Conservation (phyloP, 2,888 invertebrate genomes). For the Tachina lurida region DNA sequence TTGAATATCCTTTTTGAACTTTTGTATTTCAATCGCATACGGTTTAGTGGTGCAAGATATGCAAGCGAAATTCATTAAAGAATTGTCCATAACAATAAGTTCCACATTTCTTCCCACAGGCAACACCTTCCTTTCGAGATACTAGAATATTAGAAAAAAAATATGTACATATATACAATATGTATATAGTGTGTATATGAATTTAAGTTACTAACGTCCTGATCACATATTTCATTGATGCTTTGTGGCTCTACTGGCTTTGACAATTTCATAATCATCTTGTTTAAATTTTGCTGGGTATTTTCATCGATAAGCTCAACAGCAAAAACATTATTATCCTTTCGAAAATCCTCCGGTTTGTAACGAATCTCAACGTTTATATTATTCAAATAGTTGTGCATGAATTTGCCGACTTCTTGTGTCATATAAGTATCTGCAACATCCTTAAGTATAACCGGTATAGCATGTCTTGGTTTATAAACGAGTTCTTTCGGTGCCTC, state of each 20-base stretch:
- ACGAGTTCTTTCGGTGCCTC: constrained; percentile 75
- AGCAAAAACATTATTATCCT: constrained; percentile 73
- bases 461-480: constrained; percentile 75
- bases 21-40: constrained; percentile 76
- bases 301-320: constrained; percentile 76
- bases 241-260: constrained; percentile 74
- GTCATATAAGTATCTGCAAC: constrained; percentile 77
- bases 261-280: constrained; percentile 75
- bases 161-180: constrained; percentile 6
- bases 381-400: constrained; percentile 75
- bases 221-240: constrained; percentile 71
- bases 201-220: constrained; percentile 74
- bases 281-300: constrained; percentile 77
- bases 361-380: constrained; percentile 76
- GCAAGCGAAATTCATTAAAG: constrained; percentile 76
- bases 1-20: constrained; percentile 78
- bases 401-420: constrained; percentile 75
- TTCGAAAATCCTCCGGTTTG: constrained; percentile 73
- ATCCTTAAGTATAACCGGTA: constrained; percentile 78
- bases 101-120: constrained; percentile 76
- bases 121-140: constrained; percentile 74
- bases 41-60: constrained; percentile 78
- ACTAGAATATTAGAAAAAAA: constrained; percentile 69
- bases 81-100: constrained; percentile 80
- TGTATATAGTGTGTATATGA: neutral